Percentiles rank a stretch among this genome's conserved stretches.
Conservation (phyloP, 1,140 invertebrate species). For the Magallana ariakensis region DNA sequence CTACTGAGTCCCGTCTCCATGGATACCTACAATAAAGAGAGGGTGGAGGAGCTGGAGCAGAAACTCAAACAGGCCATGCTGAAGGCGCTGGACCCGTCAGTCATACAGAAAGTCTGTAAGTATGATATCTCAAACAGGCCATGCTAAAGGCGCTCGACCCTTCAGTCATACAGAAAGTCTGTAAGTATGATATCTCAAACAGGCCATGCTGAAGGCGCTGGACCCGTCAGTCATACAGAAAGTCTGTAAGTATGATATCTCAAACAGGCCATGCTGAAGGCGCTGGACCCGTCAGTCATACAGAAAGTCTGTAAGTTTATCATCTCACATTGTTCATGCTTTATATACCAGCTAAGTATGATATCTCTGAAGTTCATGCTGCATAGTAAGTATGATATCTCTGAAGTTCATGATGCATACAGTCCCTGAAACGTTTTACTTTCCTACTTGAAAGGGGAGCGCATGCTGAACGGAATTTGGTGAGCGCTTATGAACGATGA, state of each 20-base stretch:
- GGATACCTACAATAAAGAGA: constrained; percentile 86
- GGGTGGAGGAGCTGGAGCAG: constrained; percentile 86
- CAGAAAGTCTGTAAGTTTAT: constrained; percentile 62
- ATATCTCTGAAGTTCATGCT: no score
- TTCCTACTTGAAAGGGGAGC: no score
- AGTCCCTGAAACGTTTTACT: no score
- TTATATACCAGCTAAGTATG: background rate
- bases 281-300: background rate
- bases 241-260: constrained; percentile 76
- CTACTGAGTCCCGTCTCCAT: constrained; percentile 87
- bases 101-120: constrained; percentile 66
- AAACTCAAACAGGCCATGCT: constrained; percentile 83
- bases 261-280: constrained; percentile 78
- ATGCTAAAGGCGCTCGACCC: constrained; percentile 66
- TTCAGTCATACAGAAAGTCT: constrained; percentile 60
- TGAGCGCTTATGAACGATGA: no score
- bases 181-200: constrained; percentile 82
- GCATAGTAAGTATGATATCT: no score
- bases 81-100: constrained; percentile 62
- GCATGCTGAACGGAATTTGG: no score
- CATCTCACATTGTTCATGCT: background rate
- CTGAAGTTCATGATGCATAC: no score
- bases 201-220: constrained; percentile 63
- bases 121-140: constrained; percentile 82
- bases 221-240: constrained; percentile 62